Conservation (phyloP, 2,113 vertebrate species). For the Pionites leucogaster region DNA sequence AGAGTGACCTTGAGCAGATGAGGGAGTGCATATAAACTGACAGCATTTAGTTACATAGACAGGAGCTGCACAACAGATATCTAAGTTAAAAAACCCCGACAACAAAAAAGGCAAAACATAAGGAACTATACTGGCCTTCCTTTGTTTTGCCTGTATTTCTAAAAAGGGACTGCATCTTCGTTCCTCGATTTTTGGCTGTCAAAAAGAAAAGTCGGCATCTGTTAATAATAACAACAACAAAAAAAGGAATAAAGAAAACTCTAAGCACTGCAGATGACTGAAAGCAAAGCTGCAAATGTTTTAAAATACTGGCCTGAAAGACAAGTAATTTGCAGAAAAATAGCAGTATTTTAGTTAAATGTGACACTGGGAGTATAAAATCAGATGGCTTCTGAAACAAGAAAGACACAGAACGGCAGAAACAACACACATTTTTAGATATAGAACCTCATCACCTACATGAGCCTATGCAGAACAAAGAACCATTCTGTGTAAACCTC, state of each 20-base stretch:
- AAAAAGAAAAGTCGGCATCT: background rate
- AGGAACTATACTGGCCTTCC: background rate
- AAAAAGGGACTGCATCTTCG: background rate
- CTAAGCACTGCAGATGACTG: background rate
- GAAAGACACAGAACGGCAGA: conserved; percentile 4
- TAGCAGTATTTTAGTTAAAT: conserved; percentile 5
- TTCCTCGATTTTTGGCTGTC: background rate
- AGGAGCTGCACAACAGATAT: background rate
- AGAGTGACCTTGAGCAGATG: background rate
- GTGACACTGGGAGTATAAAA: background rate
- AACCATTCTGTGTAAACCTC: background rate
- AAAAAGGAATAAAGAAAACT: background rate
- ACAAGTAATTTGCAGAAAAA: conserved; percentile 17
- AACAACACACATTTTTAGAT: background rate
- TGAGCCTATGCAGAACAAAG: background rate
- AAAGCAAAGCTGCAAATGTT: background rate
- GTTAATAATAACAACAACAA: background rate
- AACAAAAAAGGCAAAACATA: background rate
- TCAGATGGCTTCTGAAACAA: conserved; percentile 13
- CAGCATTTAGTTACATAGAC: background rate
- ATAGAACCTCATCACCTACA: background rate
- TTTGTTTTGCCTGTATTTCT: background rate
- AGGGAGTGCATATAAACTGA: background rate
- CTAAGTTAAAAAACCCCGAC: background rate
- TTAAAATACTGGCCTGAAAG: conserved; percentile 7